Percentiles rank a stretch among this genome's conserved stretches.
Conservation (phyloP, 2,797 vertebrate genomes). For the Brachyalestes nurse region DNA sequence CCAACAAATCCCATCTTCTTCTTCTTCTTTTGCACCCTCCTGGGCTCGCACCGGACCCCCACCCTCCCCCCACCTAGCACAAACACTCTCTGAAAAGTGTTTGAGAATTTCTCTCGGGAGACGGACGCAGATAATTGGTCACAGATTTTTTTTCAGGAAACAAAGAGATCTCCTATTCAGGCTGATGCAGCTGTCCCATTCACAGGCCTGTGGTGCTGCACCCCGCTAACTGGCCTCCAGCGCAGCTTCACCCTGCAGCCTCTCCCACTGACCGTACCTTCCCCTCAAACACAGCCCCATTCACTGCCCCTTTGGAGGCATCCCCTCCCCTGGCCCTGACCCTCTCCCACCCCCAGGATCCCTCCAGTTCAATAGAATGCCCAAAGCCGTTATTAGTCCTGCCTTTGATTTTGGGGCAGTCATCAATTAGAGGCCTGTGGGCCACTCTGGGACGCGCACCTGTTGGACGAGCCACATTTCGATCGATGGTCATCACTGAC, state of each 20-base stretch:
- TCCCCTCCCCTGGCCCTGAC: slow-evolving; percentile 73
- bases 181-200: slow-evolving; percentile 77
- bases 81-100: slow-evolving; percentile 60
- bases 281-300: slow-evolving; percentile 68
- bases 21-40: slow-evolving; percentile 15
- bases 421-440: slow-evolving; percentile 67
- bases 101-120: slow-evolving; percentile 74
- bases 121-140: slow-evolving; percentile 84
- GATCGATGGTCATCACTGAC: slow-evolving; percentile 41
- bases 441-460: slow-evolving; percentile 65
- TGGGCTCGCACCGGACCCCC: slow-evolving; percentile 36
- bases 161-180: slow-evolving; percentile 83
- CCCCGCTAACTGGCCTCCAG: slow-evolving; percentile 53
- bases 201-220: slow-evolving; percentile 65
- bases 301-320: slow-evolving; percentile 67
- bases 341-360: slow-evolving; percentile 64
- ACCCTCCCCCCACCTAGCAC: slow-evolving; percentile 40
- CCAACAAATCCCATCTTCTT: slow-evolving; percentile 38
- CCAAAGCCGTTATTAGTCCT: slow-evolving; percentile 63
- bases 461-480: slow-evolving; percentile 54
- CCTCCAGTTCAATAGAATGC: slow-evolving; percentile 66
- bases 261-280: slow-evolving; percentile 34
- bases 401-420: slow-evolving; percentile 69
- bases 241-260: slow-evolving; percentile 44
- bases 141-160: slow-evolving; percentile 82